Base-by-base conservation (phyloP, 2,888 invertebrate genomes). In the Diarsia brunnea region DNA sequence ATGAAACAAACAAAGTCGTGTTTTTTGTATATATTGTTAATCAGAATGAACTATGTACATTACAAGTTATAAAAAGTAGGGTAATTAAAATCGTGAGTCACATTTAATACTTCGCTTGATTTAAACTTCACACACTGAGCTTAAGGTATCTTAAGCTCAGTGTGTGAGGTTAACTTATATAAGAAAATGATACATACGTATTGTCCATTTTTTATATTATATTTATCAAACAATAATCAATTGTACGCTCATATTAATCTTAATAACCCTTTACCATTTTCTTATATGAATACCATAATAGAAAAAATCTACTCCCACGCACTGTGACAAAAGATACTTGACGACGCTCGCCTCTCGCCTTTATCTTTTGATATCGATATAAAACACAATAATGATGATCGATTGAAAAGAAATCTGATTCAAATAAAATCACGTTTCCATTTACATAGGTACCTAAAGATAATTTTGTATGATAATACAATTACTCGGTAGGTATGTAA, bases 371-470 rank as follows among this genome's bases (percentile, higher is more conserved):
- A 51, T 64, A 74, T 64, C 49, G 49, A 45, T 31, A 19, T 45
- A 67, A 27, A 38, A n/a, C 16, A 76, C n/a, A 78, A 67, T 80
- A 82, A 80, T 67, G 67, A 78, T 82, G 80, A 83, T 83, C 67
- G 83, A 80, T 83, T 47, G 61, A 38, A 47, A 53, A 24, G n/a
- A 68, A 78, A 66, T 67, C 53, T 47, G 4, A 38, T 47, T 73
- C 21, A 58, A 71, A 67, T 38, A 24, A 81, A 81, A 81, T 83
- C 83, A 64, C 75, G 69, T 73, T 53, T 69, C 4, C 65, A 63
- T 53, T 45, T 45, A n/a, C 4, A n/a, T 31, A 58, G 24, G 8
- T 27, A 47, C 38, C 31, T 27, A 43, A 12, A 43, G 82, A 82
- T 82, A 53, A 70, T 63, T 63, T 38, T 58, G 11, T 3, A 14